Percentiles rank a stretch among this genome's conserved stretches.
Evolutionary conservation across 2,113 vertebrate species (phyloP).

Genomic region (Sitta europaea): DNA sequence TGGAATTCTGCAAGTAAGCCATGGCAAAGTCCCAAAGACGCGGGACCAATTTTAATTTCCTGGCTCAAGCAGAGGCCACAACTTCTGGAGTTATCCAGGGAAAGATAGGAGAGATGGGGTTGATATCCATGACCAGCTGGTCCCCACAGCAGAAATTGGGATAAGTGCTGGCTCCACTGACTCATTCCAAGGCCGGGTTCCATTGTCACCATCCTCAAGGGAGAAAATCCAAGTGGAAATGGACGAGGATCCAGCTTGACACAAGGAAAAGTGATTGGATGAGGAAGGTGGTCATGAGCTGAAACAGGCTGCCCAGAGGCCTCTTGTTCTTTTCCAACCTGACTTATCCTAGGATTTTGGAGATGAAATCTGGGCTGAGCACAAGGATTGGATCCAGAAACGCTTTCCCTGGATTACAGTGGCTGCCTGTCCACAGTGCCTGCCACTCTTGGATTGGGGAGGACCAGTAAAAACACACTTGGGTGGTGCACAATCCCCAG

Average conservation of each 20-base stretch:
- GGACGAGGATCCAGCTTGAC: not conserved
- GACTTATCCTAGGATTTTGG: not conserved
- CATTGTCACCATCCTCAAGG: not conserved
- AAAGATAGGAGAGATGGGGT: not conserved
- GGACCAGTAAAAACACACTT: not conserved
- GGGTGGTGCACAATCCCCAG: not conserved
- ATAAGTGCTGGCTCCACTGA: not conserved
- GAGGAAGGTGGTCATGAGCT: accelerated
- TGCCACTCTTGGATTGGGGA: not conserved
- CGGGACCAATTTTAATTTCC: not conserved
- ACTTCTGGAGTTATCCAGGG: not conserved
- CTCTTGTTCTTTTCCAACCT: not conserved
- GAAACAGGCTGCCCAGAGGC: not conserved
- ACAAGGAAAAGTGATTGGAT: not conserved
- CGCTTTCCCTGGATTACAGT: not conserved
- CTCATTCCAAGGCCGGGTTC: accelerated
- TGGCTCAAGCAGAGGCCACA: not conserved
- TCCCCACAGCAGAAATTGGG: not conserved
- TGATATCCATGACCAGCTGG: not conserved
- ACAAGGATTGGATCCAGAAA: not conserved
- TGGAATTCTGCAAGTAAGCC: not conserved
- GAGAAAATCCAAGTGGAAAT: not conserved
- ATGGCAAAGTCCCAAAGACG: not conserved
- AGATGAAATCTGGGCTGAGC: not conserved
- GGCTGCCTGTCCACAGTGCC: not conserved